Conservation (phyloP, 2,888 invertebrate genomes). For the Clivina fossor region DNA sequence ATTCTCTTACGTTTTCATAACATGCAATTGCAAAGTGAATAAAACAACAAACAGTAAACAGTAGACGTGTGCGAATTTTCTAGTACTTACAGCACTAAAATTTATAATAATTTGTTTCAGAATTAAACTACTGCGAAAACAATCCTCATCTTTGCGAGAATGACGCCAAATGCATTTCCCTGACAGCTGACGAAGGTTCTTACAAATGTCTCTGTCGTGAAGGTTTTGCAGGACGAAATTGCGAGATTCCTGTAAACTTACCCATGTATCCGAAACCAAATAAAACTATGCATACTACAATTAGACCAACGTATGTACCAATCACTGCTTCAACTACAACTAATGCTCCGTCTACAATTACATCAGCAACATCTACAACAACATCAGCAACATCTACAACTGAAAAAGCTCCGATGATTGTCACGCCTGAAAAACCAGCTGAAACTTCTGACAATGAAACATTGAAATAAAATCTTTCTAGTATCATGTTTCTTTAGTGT, state of each 20-base stretch:
- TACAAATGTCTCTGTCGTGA: conserved; percentile 76
- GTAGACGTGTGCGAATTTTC: no score
- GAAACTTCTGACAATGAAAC: neutral
- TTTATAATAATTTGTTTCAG: no score
- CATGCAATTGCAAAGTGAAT: no score
- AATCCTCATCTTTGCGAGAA: conserved; percentile 76
- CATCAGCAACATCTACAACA: conserved; percentile 2
- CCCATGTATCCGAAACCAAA: conserved; percentile 51
- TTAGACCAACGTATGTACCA: conserved; percentile 15
- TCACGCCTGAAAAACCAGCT: conserved; percentile 19
- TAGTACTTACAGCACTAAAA: no score
- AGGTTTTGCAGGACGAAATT: conserved; percentile 74
- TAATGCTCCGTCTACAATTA: neutral
- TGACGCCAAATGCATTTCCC: conserved; percentile 77
- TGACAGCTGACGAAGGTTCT: conserved; percentile 74
- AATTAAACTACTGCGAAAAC: conserved; percentile 80
- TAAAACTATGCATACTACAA: conserved; percentile 11
- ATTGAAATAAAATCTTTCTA: neutral
- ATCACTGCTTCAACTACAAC: conserved; percentile 9
- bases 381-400: conserved; percentile 8
- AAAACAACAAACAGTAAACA: no score
- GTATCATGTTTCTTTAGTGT: neutral
- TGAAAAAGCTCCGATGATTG: conserved; percentile 22
- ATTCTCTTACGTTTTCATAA: no score
- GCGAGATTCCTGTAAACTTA: conserved; percentile 72